Percentiles rank a stretch among this genome's conserved stretches.
These are phyloP conservation scores for Notarius lentiginosus DNA, from an alignment of 2,113 vertebrate species.

Conservation along the genomic window DNA sequence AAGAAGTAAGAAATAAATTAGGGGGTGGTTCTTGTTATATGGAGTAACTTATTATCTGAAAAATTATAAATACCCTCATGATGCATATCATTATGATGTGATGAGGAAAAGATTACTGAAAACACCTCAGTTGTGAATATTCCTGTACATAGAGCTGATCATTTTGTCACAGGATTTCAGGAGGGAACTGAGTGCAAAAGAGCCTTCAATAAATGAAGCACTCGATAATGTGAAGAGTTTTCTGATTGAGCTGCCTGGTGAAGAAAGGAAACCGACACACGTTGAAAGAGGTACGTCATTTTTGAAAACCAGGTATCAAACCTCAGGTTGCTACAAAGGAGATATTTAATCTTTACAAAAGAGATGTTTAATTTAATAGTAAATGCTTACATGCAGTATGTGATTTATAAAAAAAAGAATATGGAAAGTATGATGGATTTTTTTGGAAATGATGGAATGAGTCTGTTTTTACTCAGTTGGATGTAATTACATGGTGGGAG, in stretches of 20 bases:
- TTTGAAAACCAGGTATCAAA: not conserved
- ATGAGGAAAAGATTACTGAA: not conserved
- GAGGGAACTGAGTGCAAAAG: constrained; percentile 67
- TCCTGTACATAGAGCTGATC: not conserved
- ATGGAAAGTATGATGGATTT: too few species aligned
- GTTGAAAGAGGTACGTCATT: constrained; percentile 65
- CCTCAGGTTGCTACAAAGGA: not conserved
- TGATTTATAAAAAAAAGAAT: not conserved
- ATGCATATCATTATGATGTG: not conserved
- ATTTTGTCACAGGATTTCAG: constrained; percentile 63
- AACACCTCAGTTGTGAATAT: not conserved
- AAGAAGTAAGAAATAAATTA: not conserved
- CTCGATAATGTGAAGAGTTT: constrained; percentile 68
- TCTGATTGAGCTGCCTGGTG: constrained; percentile 64
- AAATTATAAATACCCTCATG: not conserved
- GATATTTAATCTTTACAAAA: not conserved
- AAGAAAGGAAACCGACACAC: constrained; percentile 57
- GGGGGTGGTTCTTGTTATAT: not conserved
- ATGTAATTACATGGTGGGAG: not conserved
- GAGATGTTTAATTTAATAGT: not conserved
- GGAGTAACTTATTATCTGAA: not conserved
- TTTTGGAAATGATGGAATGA: not conserved
- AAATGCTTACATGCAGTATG: not conserved
- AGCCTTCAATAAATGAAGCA: constrained; percentile 65
- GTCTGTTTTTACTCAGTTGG: not conserved